Evolutionary conservation across 2,797 vertebrate species (phyloP).

Genomic region (Smutsia temminckii): DNA sequence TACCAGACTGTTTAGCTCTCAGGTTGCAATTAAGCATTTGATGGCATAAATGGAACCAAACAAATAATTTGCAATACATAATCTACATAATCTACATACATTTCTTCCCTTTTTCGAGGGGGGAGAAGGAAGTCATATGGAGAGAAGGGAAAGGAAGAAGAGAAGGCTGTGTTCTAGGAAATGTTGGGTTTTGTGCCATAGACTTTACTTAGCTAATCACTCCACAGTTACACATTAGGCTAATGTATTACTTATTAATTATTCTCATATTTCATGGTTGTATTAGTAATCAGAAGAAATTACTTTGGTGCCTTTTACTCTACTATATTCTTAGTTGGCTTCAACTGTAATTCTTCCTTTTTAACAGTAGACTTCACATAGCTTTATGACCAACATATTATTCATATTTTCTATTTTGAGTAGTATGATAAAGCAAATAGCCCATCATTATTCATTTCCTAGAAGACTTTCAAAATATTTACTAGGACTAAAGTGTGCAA

Average conservation of each 20-base stretch:
- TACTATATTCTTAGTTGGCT: not conserved
- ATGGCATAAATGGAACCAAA: not conserved
- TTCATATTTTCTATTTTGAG: not conserved
- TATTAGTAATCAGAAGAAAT: constrained; percentile 53
- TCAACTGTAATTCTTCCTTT: not conserved
- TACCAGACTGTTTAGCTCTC: not conserved
- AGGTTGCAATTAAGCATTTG: constrained; percentile 12
- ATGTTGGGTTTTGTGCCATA: not conserved
- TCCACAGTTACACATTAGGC: constrained; percentile 24
- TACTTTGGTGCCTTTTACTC: not conserved
- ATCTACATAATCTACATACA: not conserved
- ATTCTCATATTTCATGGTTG: constrained; percentile 47
- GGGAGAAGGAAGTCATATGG: not conserved
- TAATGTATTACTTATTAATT: constrained; percentile 56
- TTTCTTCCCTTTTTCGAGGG: not conserved
- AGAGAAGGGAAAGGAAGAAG: not conserved
- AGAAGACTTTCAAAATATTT: constrained; percentile 30
- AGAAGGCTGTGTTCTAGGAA: not conserved
- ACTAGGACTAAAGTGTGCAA: not conserved
- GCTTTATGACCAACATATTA: not conserved
- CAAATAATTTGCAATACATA: not conserved
- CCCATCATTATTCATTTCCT: not conserved
- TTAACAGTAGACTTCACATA: not conserved
- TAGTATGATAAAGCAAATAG: not conserved
- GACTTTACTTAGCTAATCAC: constrained; percentile 37